These are phyloP conservation scores for Girardinichthys multiradiatus DNA, from an alignment of 2,113 vertebrate species.

Conservation along the genomic window DNA sequence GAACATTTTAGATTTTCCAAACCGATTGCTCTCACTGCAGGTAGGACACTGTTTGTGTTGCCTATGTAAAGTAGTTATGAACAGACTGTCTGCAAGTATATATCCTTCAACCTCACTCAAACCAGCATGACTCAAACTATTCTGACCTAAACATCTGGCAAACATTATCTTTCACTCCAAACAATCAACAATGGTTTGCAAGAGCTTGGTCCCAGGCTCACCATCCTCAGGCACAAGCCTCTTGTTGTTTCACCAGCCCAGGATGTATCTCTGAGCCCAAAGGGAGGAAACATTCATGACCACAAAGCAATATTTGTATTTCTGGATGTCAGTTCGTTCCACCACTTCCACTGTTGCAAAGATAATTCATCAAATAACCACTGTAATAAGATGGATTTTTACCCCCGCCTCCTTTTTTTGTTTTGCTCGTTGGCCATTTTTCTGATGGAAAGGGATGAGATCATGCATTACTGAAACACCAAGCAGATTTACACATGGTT, in stretches of 20 bases:
- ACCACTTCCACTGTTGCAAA: slow-evolving; percentile 49
- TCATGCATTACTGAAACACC: slow-evolving; percentile 4
- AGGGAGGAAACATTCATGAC: slow-evolving; percentile 48
- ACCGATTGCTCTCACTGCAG: neutral
- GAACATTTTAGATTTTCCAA: neutral
- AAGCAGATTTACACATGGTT: no score
- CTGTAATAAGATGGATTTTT: slow-evolving; percentile 14
- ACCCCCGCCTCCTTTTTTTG: neutral
- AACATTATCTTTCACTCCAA: slow-evolving; percentile 58
- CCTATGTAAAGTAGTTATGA: no score
- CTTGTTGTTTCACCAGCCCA: slow-evolving; percentile 55
- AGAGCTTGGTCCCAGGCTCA: slow-evolving; percentile 33
- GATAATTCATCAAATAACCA: slow-evolving; percentile 27
- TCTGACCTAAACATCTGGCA: slow-evolving; percentile 70
- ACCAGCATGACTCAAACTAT: slow-evolving; percentile 28
- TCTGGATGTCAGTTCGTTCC: slow-evolving; percentile 55
- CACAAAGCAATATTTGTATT: slow-evolving; percentile 62
- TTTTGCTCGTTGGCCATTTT: slow-evolving; percentile 14
- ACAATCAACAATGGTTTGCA: slow-evolving; percentile 63
- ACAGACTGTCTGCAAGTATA: neutral
- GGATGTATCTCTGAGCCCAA: slow-evolving; percentile 63
- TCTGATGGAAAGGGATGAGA: slow-evolving; percentile 18
- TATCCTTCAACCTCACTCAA: slow-evolving; percentile 6
- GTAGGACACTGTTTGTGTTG: no score
- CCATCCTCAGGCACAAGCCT: slow-evolving; percentile 58